A percentile compares a stretch with the other conserved stretches of the same genome.
These are phyloP conservation scores for Maniola jurtina DNA, from an alignment of 1,140 invertebrate species.

Conservation along the genomic window DNA sequence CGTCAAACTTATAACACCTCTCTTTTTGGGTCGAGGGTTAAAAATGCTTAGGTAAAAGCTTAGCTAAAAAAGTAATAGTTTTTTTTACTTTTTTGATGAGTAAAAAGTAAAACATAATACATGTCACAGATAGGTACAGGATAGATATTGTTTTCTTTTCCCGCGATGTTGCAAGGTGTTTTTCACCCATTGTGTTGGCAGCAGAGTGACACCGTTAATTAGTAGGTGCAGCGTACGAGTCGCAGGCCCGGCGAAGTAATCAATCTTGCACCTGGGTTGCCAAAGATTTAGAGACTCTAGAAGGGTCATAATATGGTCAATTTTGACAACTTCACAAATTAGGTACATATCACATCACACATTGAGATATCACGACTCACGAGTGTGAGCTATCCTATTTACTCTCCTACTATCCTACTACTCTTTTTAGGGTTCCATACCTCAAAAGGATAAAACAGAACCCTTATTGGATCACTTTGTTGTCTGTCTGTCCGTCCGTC, in stretches of 20 bases:
- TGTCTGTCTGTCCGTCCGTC: too few species aligned
- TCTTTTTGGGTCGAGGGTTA: too few species aligned
- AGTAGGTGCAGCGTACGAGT: conserved; percentile 56
- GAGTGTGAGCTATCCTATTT: too few species aligned
- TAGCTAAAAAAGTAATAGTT: too few species aligned
- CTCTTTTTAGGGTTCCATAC: too few species aligned
- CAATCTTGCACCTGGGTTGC: conserved; percentile 65
- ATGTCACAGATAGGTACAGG: neutral
- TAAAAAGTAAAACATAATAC: neutral
- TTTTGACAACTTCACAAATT: neutral
- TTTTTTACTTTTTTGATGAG: neutral
- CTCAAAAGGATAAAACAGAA: too few species aligned
- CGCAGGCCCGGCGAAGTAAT: conserved; percentile 57
- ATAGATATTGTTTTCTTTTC: conserved; percentile 20
- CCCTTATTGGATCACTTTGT: too few species aligned
- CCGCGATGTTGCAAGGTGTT: conserved; percentile 21
- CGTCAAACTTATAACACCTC: too few species aligned
- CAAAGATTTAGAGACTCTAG: conserved; percentile 33
- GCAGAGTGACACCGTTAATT: conserved; percentile 61
- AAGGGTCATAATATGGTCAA: conserved; percentile 22
- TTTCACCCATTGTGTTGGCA: conserved; percentile 38
- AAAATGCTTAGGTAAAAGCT: too few species aligned
- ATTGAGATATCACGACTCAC: too few species aligned
- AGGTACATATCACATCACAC: too few species aligned
- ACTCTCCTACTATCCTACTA: too few species aligned